Percentiles rank a stretch among this genome's conserved stretches.
phyloP scores from a whole-genome alignment of 2,888 invertebrate species.

The Geophilus truncorum region DNA sequence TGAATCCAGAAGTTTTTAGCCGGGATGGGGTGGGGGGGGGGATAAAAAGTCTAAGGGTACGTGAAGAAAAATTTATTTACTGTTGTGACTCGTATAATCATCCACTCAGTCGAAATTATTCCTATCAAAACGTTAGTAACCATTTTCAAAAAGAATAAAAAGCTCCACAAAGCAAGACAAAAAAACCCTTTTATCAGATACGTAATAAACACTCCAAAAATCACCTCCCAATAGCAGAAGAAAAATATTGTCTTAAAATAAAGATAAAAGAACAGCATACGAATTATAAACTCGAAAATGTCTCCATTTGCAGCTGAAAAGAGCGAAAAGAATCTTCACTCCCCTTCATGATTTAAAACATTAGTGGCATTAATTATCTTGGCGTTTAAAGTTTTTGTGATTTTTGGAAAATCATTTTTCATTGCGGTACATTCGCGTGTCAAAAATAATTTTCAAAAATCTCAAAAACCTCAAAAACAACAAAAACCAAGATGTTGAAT shows the following conservation, averaged over 20 bases:
- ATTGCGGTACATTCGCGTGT: too few species aligned
- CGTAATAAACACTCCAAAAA: background rate
- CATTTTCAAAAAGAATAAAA: background rate
- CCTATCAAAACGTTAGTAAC: background rate
- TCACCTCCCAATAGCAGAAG: background rate
- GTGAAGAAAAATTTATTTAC: too few species aligned
- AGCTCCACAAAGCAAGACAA: background rate
- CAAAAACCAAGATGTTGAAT: too few species aligned
- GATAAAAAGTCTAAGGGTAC: too few species aligned
- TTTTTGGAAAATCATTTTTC: too few species aligned
- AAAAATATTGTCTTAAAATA: background rate
- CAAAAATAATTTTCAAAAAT: too few species aligned
- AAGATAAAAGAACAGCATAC: background rate
- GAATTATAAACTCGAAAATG: conserved; percentile 10
- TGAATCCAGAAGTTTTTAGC: too few species aligned
- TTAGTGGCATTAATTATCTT: too few species aligned
- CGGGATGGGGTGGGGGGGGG: too few species aligned
- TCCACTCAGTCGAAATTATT: background rate
- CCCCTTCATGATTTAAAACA: background rate
- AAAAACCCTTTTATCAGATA: background rate
- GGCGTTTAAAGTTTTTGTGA: too few species aligned
- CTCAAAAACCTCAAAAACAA: too few species aligned
- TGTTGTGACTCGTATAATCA: background rate
- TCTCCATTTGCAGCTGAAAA: background rate
- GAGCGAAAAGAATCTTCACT: background rate